These are phyloP conservation scores for Myoxocephalus aenaeus DNA, from an alignment of 2,797 vertebrate genomes.

Conservation along the genomic window DNA sequence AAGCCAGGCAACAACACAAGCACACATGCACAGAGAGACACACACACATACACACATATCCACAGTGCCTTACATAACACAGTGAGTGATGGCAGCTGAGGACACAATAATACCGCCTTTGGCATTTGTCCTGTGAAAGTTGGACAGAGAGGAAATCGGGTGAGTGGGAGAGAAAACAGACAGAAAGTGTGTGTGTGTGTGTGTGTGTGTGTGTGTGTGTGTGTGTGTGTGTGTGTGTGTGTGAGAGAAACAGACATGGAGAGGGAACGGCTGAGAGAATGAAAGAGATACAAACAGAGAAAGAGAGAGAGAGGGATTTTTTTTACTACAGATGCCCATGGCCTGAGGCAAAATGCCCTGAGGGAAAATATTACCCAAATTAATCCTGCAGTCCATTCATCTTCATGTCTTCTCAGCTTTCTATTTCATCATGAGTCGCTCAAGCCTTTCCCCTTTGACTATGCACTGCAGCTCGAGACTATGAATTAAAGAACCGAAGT, in stretches of 20 bases:
- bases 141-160: constrained; percentile 75
- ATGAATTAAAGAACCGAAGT: constrained; percentile 15
- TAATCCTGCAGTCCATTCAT: constrained; percentile 36
- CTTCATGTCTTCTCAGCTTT: constrained; percentile 36
- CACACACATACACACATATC: constrained; percentile 39
- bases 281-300: not conserved
- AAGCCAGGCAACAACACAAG: constrained; percentile 51
- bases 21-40: constrained; percentile 1
- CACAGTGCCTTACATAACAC: constrained; percentile 72
- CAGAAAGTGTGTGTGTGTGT: not conserved
- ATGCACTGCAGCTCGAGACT: not conserved
- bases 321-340: constrained; percentile 27
- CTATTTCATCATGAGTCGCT: constrained; percentile 5
- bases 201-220: no score
- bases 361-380: constrained; percentile 44
- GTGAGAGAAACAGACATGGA: not conserved
- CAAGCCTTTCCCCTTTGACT: not conserved
- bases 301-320: constrained; percentile 3
- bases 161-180: constrained; percentile 64
- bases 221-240: no score
- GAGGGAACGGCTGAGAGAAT: not conserved
- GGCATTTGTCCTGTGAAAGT: constrained; percentile 79
- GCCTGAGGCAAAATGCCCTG: constrained; percentile 21
- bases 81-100: constrained; percentile 81
- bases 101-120: constrained; percentile 77